These are phyloP conservation scores for Luscinia megarhynchos DNA, from an alignment of 2,797 vertebrate genomes.

Conservation along the genomic window DNA sequence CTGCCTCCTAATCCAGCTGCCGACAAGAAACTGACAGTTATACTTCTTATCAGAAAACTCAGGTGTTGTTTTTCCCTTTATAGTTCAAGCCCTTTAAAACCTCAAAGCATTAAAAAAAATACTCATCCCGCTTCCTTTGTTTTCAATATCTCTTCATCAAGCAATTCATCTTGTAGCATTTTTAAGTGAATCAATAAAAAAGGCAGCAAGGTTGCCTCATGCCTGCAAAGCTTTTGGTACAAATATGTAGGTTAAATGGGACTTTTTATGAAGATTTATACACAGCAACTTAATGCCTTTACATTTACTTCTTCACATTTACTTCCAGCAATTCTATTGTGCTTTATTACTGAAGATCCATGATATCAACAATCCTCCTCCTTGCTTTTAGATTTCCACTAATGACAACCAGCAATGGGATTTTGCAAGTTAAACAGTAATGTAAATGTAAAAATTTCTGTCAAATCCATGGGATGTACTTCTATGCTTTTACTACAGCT, in stretches of 20 bases:
- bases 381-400: neutral
- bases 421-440: neutral
- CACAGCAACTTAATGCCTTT: neutral
- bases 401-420: neutral
- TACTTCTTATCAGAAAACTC: neutral
- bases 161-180: constrained; percentile 30
- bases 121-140: neutral
- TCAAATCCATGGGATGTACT: neutral
- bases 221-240: neutral
- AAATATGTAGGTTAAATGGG: neutral
- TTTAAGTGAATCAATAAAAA: constrained; percentile 44
- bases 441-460: neutral
- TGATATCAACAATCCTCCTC: neutral
- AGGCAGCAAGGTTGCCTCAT: neutral
- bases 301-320: neutral
- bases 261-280: neutral
- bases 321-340: neutral
- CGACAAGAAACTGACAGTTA: neutral
- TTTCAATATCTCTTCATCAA: constrained; percentile 14
- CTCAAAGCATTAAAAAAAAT: constrained; percentile 42
- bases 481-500: neutral
- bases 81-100: neutral
- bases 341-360: neutral
- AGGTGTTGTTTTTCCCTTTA: neutral
- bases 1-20: neutral